Base-by-base conservation (phyloP, 2,797 vertebrate species). In the Enteromius fasciolatus region DNA sequence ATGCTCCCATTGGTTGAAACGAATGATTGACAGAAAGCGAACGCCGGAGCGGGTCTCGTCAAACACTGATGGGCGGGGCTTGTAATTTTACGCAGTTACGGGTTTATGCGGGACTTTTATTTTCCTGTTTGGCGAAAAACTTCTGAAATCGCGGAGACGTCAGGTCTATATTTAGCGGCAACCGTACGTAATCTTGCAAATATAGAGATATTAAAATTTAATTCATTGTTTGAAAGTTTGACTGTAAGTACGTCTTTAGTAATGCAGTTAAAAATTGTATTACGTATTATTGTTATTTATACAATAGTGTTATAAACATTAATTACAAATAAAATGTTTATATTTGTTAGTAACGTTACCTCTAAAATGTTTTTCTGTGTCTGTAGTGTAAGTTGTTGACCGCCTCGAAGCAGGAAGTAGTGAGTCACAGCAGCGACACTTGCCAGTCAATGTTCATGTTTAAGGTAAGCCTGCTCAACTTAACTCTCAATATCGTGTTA, bases 401-500 rank as follows among this genome's bases (percentile, higher is more conserved):
- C 17, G 15, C 6, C 15, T 74, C 57, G 17, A 67, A 82, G 33
- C 80, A 76, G 80, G 80, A 82, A 82, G 80, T 76, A 18, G 7
- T 1, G 61, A 41, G 18, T 39, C 50, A 2, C 33, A 48, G 23
- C 50, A 28, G 18, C 48, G 10, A n/a, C 28, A 4, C 12, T 1
- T 18, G 10, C 8, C 46, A 33, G 48, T 67, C 33, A 67, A 33
- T 23, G 23, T 66, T 31, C 36, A 57, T 5, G 12, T 67, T 54
- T 70, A 8, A 75, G 73, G 80, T 82, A 3, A 82, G 33, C 6
- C n/a, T 44, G 17, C 72, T 52, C 1, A 23, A 33, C 5, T 25
- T 64, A 9, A 17, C 7, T 41, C 33, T 67, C 8, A 44, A 0
- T 75, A n/a, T 31, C 64, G 12, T 52, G 4, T 46, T 25, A n/a